Evolutionary conservation across 2,113 vertebrate species (phyloP), one percentile per base, ranked within the genome.

Genomic region (Neodon shergylaensis): DNA sequence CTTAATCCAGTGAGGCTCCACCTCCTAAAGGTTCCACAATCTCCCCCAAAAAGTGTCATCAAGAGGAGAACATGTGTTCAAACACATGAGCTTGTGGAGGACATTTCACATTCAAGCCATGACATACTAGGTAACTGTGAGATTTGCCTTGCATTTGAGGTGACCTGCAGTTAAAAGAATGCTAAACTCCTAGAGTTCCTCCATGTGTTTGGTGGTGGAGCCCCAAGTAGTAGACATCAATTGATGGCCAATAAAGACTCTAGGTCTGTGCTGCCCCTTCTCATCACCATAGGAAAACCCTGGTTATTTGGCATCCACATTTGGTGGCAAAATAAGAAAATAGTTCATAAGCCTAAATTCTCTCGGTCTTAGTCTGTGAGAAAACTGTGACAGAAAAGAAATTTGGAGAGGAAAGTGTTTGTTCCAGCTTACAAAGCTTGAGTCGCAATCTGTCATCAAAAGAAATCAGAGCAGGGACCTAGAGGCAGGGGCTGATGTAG

Each of bases 41-140:
- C 36, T 88, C 36, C 86, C 36, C 13, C 1, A 54, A 88, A 72
- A 24, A 39, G 33, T 54, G 22, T 7, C 36, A 54, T 24, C 28
- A 49, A 31, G 21, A 39, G 22, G 33, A 52, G 47, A 72, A 13
- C 47, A 87, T 19, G 42, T 70, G 65, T 52, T 16, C 66, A 54
- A 52, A 47, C 22, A 73, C 68, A 73, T 3, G 39, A 54, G 8
- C 13, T 52, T 12, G 2, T 73, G 49, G 13, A 54, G 47, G 49
- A n/a, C 36, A 72, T 49, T 11, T 88, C 24, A 12, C 9, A 54
- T 58, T 72, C 68, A 88, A 39, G 6, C 49, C 36, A 39, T 72
- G 47, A 17, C 22, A 72, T 1, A 33, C 22, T 28, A 70, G 24
- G 42, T 47, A 0, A 2, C 2, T 11, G 0, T 31, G 5, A 33